phyloP scores from a whole-genome alignment of 2,888 invertebrate genomes.

The Ephialtes manifestator region DNA sequence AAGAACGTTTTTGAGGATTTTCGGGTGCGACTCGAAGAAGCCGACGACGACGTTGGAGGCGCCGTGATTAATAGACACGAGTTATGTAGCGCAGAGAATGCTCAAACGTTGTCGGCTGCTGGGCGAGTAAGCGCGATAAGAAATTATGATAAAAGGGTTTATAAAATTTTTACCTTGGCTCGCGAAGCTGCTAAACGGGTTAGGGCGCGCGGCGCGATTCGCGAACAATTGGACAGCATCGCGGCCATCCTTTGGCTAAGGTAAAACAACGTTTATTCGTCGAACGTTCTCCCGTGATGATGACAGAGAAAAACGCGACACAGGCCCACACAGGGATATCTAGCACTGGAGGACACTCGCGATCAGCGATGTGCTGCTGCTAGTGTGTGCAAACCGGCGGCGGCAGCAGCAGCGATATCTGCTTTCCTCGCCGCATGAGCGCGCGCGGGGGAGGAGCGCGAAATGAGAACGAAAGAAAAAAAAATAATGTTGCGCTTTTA shows the following conservation, averaged over 20 bases:
- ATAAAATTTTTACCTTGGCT: conserved; percentile 78
- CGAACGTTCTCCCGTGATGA: conserved; percentile 70
- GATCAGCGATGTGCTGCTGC: background rate
- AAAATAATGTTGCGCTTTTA: too few species aligned
- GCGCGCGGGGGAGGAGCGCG: too few species aligned
- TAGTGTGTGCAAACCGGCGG: conserved; percentile 36
- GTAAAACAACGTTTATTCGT: conserved; percentile 56
- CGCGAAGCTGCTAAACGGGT: conserved; percentile 80
- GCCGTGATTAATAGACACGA: background rate
- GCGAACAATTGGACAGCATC: conserved; percentile 84
- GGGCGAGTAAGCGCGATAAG: too few species aligned
- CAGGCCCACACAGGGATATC: conserved; percentile 51
- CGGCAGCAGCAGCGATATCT: conserved; percentile 16
- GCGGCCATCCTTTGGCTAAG: conserved; percentile 81
- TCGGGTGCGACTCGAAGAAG: background rate
- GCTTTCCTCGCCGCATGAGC: background rate
- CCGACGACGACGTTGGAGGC: background rate
- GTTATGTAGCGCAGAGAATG: background rate
- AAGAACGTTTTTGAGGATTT: conserved; percentile 17
- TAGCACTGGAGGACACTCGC: conserved; percentile 8
- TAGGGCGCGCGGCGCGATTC: conserved; percentile 82
- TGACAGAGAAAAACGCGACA: conserved; percentile 69
- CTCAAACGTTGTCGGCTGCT: too few species aligned
- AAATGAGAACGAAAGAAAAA: too few species aligned
- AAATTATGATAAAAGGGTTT: background rate